Base-by-base conservation (phyloP, 2,797 vertebrate genomes). In the Pachyuromys duprasi region DNA sequence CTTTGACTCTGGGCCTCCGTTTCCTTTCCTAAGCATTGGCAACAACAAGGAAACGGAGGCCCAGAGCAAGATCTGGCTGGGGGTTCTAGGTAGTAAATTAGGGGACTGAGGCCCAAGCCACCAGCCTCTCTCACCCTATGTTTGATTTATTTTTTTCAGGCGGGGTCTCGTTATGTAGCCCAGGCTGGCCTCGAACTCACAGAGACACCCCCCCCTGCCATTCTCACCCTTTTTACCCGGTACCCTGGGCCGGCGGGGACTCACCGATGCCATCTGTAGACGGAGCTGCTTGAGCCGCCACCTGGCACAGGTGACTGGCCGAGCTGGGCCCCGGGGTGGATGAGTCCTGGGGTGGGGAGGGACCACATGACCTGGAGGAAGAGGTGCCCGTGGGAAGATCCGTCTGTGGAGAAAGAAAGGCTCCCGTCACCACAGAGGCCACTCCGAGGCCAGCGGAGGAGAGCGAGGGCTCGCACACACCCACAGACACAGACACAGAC, bases 271-370 rank as follows among this genome's bases (percentile, higher is more conserved):
- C 98, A 86, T 99, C 99, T 0, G 99, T 98, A 89, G 98, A 96
- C 0, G 99, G 97, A 0, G 60, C 20, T 2, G 98, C 98, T 94
- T 99, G 99, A 98, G 99, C 98, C 2, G 98, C 98, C 69, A 99
- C 99, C 42, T 99, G 98, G 75, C 98, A 99, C 96, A 99, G 98
- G 69, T 98, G 99, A 97, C 98, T 45, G 2, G 99, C 98, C 0
- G 99, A 99, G 97, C 99, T 99, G 86, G 98, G 98, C 33, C 99
- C 98, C 0, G 99, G 99, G 0, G 99, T 99, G 53, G 99, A 98
- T 5, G 99, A 97, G 2, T 99, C 99, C 0, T 96, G 98, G 96
- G 99, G 98, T 0, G 99, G 99, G 5, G 99, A 99, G 4, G 99
- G 98, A 53, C 98, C 98, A 11, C 98, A 98, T 9, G 99, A 99